These are phyloP conservation scores for Solenodon paradoxus DNA, from an alignment of 2,113 vertebrate genomes.

Conservation along the genomic window DNA sequence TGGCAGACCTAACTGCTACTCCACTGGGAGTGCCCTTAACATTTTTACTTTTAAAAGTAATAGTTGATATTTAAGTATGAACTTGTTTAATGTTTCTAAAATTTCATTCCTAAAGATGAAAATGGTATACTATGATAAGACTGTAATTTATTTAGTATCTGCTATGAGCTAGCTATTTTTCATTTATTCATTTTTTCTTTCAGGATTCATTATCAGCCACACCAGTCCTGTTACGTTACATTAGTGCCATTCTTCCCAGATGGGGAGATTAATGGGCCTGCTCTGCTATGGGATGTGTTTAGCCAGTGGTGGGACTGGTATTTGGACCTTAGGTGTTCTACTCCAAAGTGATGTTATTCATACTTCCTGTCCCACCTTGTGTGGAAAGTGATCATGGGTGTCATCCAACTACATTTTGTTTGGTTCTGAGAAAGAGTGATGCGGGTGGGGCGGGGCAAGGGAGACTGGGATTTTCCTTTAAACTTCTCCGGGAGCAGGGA, in stretches of 20 bases:
- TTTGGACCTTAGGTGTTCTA: background rate
- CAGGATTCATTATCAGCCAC: background rate
- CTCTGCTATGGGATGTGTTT: background rate
- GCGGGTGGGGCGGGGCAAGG: background rate
- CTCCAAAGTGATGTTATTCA: background rate
- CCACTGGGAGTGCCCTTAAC: no score
- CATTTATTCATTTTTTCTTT: background rate
- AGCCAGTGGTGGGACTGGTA: background rate
- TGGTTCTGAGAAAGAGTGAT: background rate
- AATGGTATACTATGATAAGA: background rate
- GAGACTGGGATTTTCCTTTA: background rate
- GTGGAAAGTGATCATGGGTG: background rate
- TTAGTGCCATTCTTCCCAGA: background rate
- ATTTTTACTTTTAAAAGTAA: background rate
- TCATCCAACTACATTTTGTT: background rate
- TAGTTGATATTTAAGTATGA: background rate
- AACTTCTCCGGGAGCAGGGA: background rate
- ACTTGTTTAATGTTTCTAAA: slow-evolving; percentile 28
- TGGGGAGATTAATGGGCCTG: background rate
- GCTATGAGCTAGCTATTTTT: background rate
- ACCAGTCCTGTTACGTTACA: background rate
- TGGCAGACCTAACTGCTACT: no score
- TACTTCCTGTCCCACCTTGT: background rate
- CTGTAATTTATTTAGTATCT: background rate
- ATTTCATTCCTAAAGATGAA: background rate